phyloP scores from a whole-genome alignment of 2,113 vertebrate species.

The Phodopus roborovskii region DNA sequence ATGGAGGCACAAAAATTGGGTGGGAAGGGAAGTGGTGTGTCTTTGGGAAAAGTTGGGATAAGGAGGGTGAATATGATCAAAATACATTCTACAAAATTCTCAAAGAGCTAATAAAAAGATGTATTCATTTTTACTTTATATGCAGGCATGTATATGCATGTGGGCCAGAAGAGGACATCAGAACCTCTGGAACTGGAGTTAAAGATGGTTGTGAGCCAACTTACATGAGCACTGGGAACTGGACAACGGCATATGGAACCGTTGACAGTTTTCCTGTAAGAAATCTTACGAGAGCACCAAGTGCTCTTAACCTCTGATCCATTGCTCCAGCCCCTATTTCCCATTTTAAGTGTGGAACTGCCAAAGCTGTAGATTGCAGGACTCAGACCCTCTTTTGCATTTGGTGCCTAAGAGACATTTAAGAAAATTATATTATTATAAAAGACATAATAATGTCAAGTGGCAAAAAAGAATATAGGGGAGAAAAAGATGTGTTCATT shows the following conservation, averaged over 20 bases:
- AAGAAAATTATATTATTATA: constrained; percentile 46
- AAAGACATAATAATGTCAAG: constrained; percentile 14
- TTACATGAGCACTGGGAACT: background rate
- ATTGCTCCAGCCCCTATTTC: background rate
- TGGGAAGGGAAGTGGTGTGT: background rate
- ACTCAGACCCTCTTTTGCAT: background rate
- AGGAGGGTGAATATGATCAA: background rate
- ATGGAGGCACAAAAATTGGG: background rate
- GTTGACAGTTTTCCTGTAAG: background rate
- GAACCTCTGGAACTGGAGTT: background rate
- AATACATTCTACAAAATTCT: background rate
- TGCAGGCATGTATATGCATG: background rate
- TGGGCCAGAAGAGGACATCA: background rate
- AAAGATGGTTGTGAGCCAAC: background rate
- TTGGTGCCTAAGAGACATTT: background rate
- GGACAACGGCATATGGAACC: background rate
- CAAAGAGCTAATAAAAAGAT: background rate
- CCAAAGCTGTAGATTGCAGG: background rate
- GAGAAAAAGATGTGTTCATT: background rate
- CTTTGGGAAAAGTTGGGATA: background rate
- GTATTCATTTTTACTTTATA: background rate
- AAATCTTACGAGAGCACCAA: background rate
- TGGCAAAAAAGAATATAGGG: background rate
- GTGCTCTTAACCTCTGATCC: background rate
- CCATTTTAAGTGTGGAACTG: background rate